Base-by-base conservation (phyloP, 2,888 invertebrate species). In the Caenorhabditis becei region DNA sequence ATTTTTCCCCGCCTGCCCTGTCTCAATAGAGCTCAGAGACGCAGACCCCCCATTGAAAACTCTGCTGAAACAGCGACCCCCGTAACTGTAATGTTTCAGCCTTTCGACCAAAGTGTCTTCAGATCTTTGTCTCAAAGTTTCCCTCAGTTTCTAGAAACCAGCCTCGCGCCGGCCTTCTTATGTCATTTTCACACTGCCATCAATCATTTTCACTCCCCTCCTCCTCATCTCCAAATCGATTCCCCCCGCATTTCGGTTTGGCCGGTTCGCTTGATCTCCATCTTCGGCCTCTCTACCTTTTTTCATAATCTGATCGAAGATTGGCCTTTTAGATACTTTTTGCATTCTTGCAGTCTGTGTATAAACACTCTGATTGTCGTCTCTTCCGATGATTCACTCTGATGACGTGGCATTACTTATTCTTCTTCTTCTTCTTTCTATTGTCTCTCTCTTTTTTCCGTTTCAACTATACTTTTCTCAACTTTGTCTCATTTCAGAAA, bases 221-320 rank as follows among this genome's bases (percentile, higher is more conserved):
- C 10, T 53, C 24, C 16, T 53, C 53, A 11, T 53, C 23, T 53
- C 24, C 26, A 53, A 8, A 20, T 53, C 16, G 26, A 14, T 53
- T 53, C 53, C 8, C 32, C 26, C 53, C 24, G 16, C 26, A 53
- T 26, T 26, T 53, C 53, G 53, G 53, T 53, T 53, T 26, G 26
- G 10, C 23, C 53, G 67, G 67, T 67, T 67, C 44, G 67, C 67
- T 67, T 67, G 70, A 70, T 70, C 70, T 61, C 32, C 70, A 61
- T 70, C 70, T 59, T 59, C 24, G 24, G 16, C 49, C 23, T 35
- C 58, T 35, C 41, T 28, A 47, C 20, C 18, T 49, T 20, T 18
- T 62, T 1, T 44, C 44, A 41, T 67, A 72, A 63, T 63, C 62
- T 72, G 62, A 63, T 65, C 56, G 71, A 59, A 75, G 67, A 67